Base-by-base conservation (phyloP, 2,888 invertebrate species). In the Hyposoter didymator region DNA sequence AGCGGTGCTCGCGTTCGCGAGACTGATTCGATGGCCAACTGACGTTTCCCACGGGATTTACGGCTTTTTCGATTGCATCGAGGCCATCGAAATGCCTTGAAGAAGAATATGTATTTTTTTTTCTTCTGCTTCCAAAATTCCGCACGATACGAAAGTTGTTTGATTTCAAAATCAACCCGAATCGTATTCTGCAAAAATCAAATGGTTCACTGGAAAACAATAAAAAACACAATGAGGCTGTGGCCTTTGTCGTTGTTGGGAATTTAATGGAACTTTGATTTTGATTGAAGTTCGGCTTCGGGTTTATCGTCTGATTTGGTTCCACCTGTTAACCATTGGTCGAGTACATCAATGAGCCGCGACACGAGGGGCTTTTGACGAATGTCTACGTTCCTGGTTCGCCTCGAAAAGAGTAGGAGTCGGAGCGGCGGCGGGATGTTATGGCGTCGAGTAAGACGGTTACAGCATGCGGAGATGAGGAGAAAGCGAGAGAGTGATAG, bases 361-460 rank as follows among this genome's bases (percentile, higher is more conserved):
- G 12, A 3, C 66, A 3, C 66, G 22, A 76, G 75, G 76, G 47
- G 49, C 66, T 62, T 3, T 32, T 47, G 62, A 59, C 35, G 52
- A 32, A 19, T 64, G 49, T 59, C 32, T 74, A 85, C 85, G 83
- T 69, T 81, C 76, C 85, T 85, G 85, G 67, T 52, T 59, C 10
- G 59, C n/a, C 6, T 52, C n/a, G 49, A 64, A 49, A 67, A 67
- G 73, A 82, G 85, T 82, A 43, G 85, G 79, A 79, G 75, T 47
- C 47, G 28, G n/a, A 67, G 47, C 67, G 62, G 47, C 67, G 62
- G 67, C 67, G 62, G 67, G 52, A 45, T 72, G 78, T 64, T 47
- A 64, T 39, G 67, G 59, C 49, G 76, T 5, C 0, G 64, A 78
- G 72, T 17, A 73, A 62, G 64, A 74, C n/a, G 47, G 62, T 28